Percentiles rank a stretch among this genome's conserved stretches.
These are phyloP conservation scores for Bradysia coprophila DNA, from an alignment of 1,140 invertebrate genomes.

Conservation along the genomic window DNA sequence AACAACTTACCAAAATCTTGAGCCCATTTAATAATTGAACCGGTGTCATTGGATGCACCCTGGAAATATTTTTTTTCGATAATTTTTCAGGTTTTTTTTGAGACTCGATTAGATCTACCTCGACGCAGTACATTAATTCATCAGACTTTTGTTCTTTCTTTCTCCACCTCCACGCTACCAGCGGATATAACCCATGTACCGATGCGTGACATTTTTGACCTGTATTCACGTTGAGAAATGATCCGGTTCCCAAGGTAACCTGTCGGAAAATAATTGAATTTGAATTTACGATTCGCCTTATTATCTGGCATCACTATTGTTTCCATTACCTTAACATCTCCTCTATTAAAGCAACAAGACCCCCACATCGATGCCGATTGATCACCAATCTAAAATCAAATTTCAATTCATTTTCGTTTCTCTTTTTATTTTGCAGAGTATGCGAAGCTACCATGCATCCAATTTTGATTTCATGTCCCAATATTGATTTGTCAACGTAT, in stretches of 20 bases:
- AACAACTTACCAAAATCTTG: constrained; percentile 45
- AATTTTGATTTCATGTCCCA: constrained; percentile 55
- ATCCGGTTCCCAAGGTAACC: constrained; percentile 84
- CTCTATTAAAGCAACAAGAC: constrained; percentile 60
- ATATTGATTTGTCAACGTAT: constrained; percentile 35
- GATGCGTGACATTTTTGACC: constrained; percentile 58
- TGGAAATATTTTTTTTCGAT: too few relatives aligned
- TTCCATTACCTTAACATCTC: constrained; percentile 63
- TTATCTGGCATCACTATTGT: too few relatives aligned
- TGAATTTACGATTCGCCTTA: too few relatives aligned
- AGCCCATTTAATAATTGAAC: constrained; percentile 74
- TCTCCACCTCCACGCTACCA: constrained; percentile 76
- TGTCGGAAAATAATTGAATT: too few relatives aligned
- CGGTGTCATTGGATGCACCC: constrained; percentile 71
- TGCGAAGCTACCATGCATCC: not conserved
- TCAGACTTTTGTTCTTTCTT: constrained; percentile 10
- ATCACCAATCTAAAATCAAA: constrained; percentile 38
- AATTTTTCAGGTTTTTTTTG: too few relatives aligned
- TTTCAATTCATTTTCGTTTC: not conserved
- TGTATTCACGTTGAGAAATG: constrained; percentile 82
- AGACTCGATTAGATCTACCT: too few relatives aligned
- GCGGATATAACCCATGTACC: constrained; percentile 64
- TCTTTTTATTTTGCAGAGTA: not conserved
- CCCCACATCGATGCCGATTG: constrained; percentile 84
- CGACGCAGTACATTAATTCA: constrained; percentile 54